Base-by-base conservation (phyloP, 2,888 invertebrate species). In the Keiferia lycopersicella region DNA sequence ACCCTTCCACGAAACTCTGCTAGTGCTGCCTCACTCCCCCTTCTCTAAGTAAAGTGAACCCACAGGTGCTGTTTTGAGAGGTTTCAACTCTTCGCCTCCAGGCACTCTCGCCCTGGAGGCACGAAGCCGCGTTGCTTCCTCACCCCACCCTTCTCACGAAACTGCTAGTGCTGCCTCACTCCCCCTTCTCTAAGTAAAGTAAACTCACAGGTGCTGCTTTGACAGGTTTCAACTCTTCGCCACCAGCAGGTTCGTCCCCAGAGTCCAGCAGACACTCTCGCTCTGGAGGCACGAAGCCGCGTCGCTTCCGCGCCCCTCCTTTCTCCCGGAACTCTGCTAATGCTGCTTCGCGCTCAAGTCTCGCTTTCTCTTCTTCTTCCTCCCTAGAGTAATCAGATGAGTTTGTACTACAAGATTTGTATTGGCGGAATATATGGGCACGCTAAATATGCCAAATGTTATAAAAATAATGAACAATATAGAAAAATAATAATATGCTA, bases 251-350 rank as follows among this genome's bases (percentile, higher is more conserved):
- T 63, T 91, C 92, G 65, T 92, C 92, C 0, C 75, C 90, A 0
- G 91, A 78, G 65, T 92, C 93, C 64, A 90, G 86, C 86, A 87
- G 76, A 74, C 92, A 92, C 68, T 69, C 48, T 41, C 94, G 92
- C 73, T 94, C 95, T 0, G 94, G 94, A 2, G 94, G 93, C 69
- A 93, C 92, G 78, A 94, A 94, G 45, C 92, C 94, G 58, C 89
- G 82, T 0, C 90, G 80, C 64, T 84, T 78, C 56, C 87, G 76
- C 65, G 75, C 75, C 11, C 72, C 73, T 0, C 75, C 74, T 84
- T 50, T 48, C 61, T 48, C 61, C 0, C 56, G 56, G 34, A 56
- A 56, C 20, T 80, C 82, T 45, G 80, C 80, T 16, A 81, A 81
- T 11, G 79, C 82, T 11, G 85, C 86, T 41, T 84, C 88, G 26